A percentile compares a stretch with the other conserved stretches of the same genome.
phyloP scores from a whole-genome alignment of 1,140 invertebrate genomes.

The Drosophila burlai region DNA sequence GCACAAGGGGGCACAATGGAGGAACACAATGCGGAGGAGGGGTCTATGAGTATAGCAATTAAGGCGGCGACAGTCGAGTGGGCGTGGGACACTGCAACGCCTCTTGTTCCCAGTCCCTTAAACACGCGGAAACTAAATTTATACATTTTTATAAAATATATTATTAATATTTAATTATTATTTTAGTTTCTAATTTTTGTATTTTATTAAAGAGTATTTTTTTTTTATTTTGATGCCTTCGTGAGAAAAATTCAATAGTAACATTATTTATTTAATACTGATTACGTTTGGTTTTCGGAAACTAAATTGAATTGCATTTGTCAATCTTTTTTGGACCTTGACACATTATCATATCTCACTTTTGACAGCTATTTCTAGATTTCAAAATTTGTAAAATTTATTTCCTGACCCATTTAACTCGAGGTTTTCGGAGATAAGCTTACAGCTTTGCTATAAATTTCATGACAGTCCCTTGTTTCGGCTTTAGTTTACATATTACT shows the following conservation, averaged over 20 bases:
- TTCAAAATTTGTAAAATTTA: background rate
- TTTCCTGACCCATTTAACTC: background rate
- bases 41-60: conserved; percentile 73
- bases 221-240: too few relatives aligned
- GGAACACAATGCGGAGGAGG: conserved; percentile 5
- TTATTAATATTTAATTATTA: too few relatives aligned
- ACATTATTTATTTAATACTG: background rate
- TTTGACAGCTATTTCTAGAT: background rate
- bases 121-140: background rate
- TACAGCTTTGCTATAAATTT: conserved; percentile 13
- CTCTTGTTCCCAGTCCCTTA: background rate
- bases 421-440: conserved; percentile 11
- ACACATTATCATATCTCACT: background rate
- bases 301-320: background rate
- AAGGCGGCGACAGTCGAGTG: conserved; percentile 60
- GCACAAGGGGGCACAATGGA: background rate
- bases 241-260: background rate
- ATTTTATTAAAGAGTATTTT: background rate
- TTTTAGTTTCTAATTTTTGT: background rate
- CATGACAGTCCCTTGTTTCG: too few relatives aligned
- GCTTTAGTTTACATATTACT: conserved; percentile 15
- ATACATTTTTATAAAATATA: background rate
- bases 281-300: background rate
- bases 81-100: conserved; percentile 30
- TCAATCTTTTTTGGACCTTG: background rate